Conservation (phyloP, 2,888 invertebrate genomes). For the Orthosia gothica region DNA sequence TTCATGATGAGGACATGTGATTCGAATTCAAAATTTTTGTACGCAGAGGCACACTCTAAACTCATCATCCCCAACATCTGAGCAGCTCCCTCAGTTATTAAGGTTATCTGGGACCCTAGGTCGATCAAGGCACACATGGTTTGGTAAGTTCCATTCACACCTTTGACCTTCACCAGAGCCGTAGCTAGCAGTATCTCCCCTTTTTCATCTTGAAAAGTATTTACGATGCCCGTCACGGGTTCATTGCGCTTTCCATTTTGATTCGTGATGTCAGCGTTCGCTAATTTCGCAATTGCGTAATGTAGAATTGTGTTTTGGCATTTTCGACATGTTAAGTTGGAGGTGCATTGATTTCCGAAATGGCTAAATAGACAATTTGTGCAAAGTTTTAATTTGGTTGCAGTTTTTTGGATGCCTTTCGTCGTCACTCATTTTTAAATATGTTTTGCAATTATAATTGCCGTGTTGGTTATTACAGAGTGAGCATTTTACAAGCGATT, state of each 20-base stretch:
- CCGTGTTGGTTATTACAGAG: constrained; percentile 13
- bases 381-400: constrained; percentile 9
- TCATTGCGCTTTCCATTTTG: no score
- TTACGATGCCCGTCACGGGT: no score
- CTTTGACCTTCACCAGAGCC: no score
- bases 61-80: no score
- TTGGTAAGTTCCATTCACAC: not conserved
- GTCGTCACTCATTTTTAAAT: constrained; percentile 5
- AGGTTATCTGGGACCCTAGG: constrained; percentile 2
- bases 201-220: no score
- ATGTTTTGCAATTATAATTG: constrained; percentile 15
- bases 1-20: constrained; percentile 5
- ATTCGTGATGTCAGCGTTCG: no score
- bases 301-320: no score
- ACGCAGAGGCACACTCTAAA: not conserved
- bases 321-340: not conserved
- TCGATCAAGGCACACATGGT: not conserved
- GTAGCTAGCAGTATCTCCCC: no score
- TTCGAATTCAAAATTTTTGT: not conserved
- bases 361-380: constrained; percentile 6
- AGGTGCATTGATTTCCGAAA: not conserved
- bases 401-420: not conserved
- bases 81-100: no score
- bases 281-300: no score
- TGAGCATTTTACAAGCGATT: constrained; percentile 10